phyloP scores from a whole-genome alignment of 2,797 vertebrate genomes.

The Esox lucius region DNA sequence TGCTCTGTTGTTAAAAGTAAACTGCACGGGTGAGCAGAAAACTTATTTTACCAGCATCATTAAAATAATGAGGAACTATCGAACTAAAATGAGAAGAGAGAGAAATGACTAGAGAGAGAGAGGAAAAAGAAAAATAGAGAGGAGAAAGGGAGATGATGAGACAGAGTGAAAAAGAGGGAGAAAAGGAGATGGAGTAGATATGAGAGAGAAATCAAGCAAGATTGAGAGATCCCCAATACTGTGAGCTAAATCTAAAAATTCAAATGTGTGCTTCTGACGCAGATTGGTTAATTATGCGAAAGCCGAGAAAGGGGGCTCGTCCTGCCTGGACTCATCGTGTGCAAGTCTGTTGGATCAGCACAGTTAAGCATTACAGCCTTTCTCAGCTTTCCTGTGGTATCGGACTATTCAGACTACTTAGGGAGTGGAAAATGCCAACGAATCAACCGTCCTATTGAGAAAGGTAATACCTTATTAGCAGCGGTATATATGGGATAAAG shows the following conservation, averaged over 20 bases:
- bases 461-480: background rate
- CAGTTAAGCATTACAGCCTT: slow-evolving; percentile 50
- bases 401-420: slow-evolving; percentile 46
- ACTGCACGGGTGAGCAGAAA: slow-evolving; percentile 58
- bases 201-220: slow-evolving; percentile 12
- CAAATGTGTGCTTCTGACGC: slow-evolving; percentile 68
- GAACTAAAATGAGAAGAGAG: slow-evolving; percentile 61
- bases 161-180: slow-evolving; percentile 18
- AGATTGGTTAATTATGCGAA: slow-evolving; percentile 68
- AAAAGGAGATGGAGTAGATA: slow-evolving; percentile 33
- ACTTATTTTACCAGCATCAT: slow-evolving; percentile 61
- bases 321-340: slow-evolving; percentile 36
- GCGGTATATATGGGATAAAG: background rate
- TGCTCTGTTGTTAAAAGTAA: slow-evolving; percentile 52
- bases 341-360: slow-evolving; percentile 60
- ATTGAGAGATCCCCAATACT: slow-evolving; percentile 52
- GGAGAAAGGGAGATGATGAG: slow-evolving; percentile 17
- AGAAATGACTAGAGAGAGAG: background rate
- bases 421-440: slow-evolving; percentile 32
- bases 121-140: slow-evolving; percentile 51
- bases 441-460: background rate
- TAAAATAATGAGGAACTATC: slow-evolving; percentile 73
- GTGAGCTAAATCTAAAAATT: slow-evolving; percentile 67
- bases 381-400: slow-evolving; percentile 54
- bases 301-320: background rate